These are phyloP conservation scores for Frieseomelitta varia DNA, from an alignment of 1,140 invertebrate genomes.

Conservation along the genomic window DNA sequence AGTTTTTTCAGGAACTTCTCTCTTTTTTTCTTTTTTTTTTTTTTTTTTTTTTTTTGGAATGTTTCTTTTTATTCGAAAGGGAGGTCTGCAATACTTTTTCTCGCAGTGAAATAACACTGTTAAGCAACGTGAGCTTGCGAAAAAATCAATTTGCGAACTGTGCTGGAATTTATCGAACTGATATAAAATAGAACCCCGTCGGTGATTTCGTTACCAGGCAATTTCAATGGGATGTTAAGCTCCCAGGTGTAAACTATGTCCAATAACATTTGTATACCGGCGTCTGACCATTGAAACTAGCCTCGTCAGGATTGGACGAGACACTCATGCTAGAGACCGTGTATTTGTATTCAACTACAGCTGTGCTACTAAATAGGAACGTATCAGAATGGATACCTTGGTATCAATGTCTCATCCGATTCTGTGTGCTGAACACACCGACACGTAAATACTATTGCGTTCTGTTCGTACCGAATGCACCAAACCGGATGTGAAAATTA, in stretches of 20 bases:
- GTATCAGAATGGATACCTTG: neutral
- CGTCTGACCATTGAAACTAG: slow-evolving; percentile 4
- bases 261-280: slow-evolving; percentile 20
- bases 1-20: no score
- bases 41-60: no score
- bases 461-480: neutral
- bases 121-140: no score
- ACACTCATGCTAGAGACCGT: neutral
- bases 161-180: neutral
- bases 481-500: neutral
- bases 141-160: neutral
- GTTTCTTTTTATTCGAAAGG: no score
- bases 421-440: neutral
- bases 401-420: slow-evolving; percentile 4
- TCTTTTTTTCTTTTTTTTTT: neutral
- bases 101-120: neutral
- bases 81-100: neutral
- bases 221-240: neutral
- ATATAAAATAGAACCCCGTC: neutral
- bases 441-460: neutral
- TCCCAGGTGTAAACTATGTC: neutral
- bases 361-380: neutral
- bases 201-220: neutral
- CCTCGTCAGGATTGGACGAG: slow-evolving; percentile 10
- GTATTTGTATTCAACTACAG: slow-evolving; percentile 1